Percentiles rank a stretch among this genome's conserved stretches.
Evolutionary conservation across 2,888 invertebrate species (phyloP).

Genomic region (Phengaris arion): DNA sequence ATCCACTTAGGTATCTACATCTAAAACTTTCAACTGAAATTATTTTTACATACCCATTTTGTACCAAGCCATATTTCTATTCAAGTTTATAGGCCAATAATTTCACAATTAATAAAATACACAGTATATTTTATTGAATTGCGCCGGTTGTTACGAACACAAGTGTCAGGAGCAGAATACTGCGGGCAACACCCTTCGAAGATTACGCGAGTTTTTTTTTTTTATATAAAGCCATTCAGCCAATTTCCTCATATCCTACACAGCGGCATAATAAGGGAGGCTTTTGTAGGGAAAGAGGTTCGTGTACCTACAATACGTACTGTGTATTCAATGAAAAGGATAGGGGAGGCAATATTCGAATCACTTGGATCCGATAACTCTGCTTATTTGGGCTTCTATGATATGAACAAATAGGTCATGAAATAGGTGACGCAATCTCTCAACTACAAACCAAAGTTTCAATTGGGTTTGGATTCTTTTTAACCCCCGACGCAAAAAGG

Average conservation of each 20-base stretch:
- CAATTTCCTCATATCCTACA: constrained; percentile 78
- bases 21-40: too few species aligned
- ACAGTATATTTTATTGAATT: constrained; percentile 47
- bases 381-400: constrained; percentile 58
- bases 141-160: constrained; percentile 50
- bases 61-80: too few species aligned
- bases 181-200: constrained; percentile 65
- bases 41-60: too few species aligned
- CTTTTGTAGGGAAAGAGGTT: constrained; percentile 75
- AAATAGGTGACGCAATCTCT: constrained; percentile 35
- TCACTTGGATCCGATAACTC: constrained; percentile 58
- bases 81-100: neutral
- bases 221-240: constrained; percentile 77
- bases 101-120: constrained; percentile 28
- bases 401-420: constrained; percentile 60
- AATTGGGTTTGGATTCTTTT: neutral
- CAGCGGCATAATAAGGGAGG: constrained; percentile 74
- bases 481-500: too few species aligned
- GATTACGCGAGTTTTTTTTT: constrained; percentile 72
- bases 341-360: constrained; percentile 58
- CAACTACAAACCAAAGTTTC: neutral
- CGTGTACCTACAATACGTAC: constrained; percentile 70
- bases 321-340: constrained; percentile 58
- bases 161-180: constrained; percentile 67
- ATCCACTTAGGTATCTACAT: too few species aligned